Evolutionary conservation across 2,113 vertebrate species (phyloP).

Genomic region (Zapornia atra): DNA sequence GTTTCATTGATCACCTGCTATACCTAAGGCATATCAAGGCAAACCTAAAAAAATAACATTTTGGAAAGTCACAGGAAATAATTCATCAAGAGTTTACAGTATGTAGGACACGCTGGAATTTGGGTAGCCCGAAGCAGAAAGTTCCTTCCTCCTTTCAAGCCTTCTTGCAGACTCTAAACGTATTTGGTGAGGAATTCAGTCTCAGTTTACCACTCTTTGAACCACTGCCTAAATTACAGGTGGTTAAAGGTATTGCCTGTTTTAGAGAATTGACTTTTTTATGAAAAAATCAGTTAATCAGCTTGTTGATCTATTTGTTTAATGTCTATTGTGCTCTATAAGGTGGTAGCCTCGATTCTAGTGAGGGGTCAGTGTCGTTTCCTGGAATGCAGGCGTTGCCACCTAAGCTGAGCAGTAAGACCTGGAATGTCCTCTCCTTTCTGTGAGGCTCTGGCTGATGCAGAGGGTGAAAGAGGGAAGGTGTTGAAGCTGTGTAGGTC

Average conservation of each 20-base stretch:
- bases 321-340: neutral
- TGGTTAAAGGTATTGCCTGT: conserved; percentile 32
- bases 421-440: neutral
- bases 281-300: conserved; percentile 54
- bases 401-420: accelerated
- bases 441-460: neutral
- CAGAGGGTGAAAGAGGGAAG: neutral
- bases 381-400: accelerated
- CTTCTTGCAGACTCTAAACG: conserved; percentile 50
- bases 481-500: neutral
- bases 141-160: conserved; percentile 24
- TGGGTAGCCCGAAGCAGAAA: conserved; percentile 48
- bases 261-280: conserved; percentile 60
- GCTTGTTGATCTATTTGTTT: conserved; percentile 50
- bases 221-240: conserved; percentile 53
- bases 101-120: conserved; percentile 47
- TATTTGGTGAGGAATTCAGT: conserved; percentile 58
- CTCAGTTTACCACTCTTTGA: conserved; percentile 47
- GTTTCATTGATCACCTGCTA: neutral
- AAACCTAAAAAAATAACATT: neutral
- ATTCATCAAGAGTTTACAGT: conserved; percentile 49
- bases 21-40: neutral
- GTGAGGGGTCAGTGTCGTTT: accelerated
- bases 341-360: neutral
- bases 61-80: conserved; percentile 55